Conservation (phyloP, 2,888 invertebrate genomes). For the Heliconius aoede region DNA sequence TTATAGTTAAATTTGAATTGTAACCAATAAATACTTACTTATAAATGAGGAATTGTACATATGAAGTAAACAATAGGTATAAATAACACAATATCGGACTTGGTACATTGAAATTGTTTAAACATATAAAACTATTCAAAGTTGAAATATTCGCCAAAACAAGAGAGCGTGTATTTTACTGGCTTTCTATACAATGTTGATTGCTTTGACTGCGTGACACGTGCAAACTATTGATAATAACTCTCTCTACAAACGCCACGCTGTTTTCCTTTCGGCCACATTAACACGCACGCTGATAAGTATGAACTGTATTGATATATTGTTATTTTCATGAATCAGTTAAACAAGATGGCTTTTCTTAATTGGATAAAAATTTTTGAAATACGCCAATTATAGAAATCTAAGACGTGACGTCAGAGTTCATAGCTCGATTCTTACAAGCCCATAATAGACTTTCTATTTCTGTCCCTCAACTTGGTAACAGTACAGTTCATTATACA, state of each 20-base stretch:
- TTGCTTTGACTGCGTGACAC: slow-evolving; percentile 51
- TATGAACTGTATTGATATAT: neutral
- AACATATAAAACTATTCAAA: slow-evolving; percentile 18
- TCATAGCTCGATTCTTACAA: neutral
- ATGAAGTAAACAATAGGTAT: neutral
- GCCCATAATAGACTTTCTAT: slow-evolving; percentile 4
- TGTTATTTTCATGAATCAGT: neutral
- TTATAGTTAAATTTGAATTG: neutral
- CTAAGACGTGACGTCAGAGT: neutral
- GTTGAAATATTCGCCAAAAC: slow-evolving; percentile 20
- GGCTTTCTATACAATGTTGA: slow-evolving; percentile 44
- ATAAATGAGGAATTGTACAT: neutral
- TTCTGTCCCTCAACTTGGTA: slow-evolving; percentile 3
- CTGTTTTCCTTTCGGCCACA: slow-evolving; percentile 32
- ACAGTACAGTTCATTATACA: slow-evolving; percentile 1
- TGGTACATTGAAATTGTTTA: slow-evolving; percentile 1
- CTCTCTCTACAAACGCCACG: slow-evolving; percentile 30
- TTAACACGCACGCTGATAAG: neutral
- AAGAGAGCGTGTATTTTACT: slow-evolving; percentile 32
- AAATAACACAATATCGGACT: slow-evolving; percentile 7
- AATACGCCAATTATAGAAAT: neutral
- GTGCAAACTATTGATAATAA: slow-evolving; percentile 49
- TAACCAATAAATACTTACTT: neutral
- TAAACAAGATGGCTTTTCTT: neutral
- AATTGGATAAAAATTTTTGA: neutral